These are phyloP conservation scores for Cyprinella venusta DNA, from an alignment of 2,797 vertebrate species.

Conservation along the genomic window DNA sequence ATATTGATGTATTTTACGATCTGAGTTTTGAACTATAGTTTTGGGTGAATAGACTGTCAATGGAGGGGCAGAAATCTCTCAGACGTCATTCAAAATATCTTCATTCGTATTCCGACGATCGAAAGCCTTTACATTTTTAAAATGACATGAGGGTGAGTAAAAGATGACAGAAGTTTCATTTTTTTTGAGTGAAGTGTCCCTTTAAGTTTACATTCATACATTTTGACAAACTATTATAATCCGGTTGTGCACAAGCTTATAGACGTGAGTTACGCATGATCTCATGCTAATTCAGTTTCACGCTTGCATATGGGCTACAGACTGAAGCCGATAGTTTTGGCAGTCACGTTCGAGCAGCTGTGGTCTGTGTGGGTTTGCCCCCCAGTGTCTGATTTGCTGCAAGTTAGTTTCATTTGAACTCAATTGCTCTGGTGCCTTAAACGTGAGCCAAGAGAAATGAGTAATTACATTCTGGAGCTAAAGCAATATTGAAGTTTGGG, in stretches of 20 bases:
- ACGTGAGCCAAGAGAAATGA: constrained; percentile 10
- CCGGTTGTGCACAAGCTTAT: background rate
- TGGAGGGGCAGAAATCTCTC: background rate
- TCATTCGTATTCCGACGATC: background rate
- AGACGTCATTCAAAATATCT: background rate
- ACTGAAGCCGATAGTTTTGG: background rate
- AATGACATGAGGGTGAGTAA: background rate
- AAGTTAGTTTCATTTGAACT: constrained; percentile 32
- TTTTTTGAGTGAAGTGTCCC: background rate
- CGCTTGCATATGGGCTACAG: background rate
- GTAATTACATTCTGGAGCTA: constrained; percentile 26
- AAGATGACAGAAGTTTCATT: background rate
- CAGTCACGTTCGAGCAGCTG: constrained; percentile 12
- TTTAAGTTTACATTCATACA: background rate
- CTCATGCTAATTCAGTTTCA: constrained; percentile 1
- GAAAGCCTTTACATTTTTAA: too few species aligned
- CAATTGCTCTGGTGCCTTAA: constrained; percentile 18
- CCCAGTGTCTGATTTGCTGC: constrained; percentile 27
- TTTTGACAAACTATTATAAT: background rate
- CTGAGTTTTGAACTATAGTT: background rate
- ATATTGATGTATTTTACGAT: background rate
- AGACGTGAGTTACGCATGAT: background rate
- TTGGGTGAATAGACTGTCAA: background rate
- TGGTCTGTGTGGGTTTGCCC: constrained; percentile 17
- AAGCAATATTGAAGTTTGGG: constrained; percentile 7